A percentile compares a stretch with the other conserved stretches of the same genome.
These are phyloP conservation scores for Aphis craccivora DNA, from an alignment of 1,140 invertebrate genomes.

Conservation along the genomic window DNA sequence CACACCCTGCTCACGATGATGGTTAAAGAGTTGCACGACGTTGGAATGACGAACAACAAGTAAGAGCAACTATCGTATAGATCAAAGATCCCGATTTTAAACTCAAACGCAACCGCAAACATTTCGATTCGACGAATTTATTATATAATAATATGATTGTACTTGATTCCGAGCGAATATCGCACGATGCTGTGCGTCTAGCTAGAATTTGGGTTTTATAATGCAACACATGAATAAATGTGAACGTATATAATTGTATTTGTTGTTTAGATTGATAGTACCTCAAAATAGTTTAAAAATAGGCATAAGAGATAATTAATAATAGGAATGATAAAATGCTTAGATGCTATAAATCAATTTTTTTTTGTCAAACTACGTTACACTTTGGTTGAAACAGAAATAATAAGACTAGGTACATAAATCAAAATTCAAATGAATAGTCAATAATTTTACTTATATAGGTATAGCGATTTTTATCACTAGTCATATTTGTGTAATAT, in stretches of 20 bases:
- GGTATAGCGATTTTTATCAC: too few species aligned
- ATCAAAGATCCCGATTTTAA: background rate
- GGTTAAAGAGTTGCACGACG: constrained; percentile 72
- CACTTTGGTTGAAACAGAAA: background rate
- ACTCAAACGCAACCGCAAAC: background rate
- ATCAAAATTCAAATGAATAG: background rate
- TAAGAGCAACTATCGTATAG: constrained; percentile 61
- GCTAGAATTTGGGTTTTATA: fast-evolving
- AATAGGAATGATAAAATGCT: background rate
- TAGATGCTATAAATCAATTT: background rate
- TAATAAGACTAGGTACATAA: background rate
- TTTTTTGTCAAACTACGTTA: background rate
- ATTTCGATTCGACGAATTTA: background rate
- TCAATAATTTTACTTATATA: background rate
- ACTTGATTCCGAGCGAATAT: background rate
- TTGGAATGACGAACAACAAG: constrained; percentile 73
- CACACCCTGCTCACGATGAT: constrained; percentile 72
- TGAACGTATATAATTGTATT: background rate
- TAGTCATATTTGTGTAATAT: too few species aligned
- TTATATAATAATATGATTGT: too few species aligned
- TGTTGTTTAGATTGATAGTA: background rate
- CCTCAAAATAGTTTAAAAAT: background rate
- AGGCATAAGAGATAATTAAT: background rate
- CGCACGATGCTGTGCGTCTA: background rate
- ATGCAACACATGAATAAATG: background rate